phyloP scores from a whole-genome alignment of 2,113 vertebrate species.

The Rhea pennata region DNA sequence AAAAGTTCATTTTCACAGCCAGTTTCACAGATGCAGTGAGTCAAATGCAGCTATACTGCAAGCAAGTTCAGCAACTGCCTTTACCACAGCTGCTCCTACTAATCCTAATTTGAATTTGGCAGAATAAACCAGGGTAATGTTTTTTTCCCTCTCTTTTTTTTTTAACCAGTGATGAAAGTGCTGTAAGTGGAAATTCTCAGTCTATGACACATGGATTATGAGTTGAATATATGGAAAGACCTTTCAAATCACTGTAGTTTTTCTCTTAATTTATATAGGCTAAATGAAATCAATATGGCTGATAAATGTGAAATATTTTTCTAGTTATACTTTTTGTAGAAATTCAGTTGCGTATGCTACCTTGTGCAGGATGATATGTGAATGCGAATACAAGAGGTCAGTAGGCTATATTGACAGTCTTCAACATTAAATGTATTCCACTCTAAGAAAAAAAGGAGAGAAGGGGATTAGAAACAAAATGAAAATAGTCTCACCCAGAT shows the following conservation, averaged over 20 bases:
- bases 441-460: not conserved
- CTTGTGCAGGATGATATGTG: accelerated
- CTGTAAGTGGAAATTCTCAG: not conserved
- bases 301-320: not conserved
- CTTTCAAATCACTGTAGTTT: not conserved
- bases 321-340: not conserved
- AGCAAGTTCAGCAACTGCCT: not conserved
- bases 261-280: not conserved
- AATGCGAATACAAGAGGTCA: not conserved
- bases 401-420: not conserved
- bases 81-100: not conserved
- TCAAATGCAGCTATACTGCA: not conserved
- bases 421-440: not conserved
- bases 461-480: not conserved
- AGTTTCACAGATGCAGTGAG: not conserved
- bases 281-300: not conserved
- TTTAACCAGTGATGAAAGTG: not conserved
- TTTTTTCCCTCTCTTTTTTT: not conserved
- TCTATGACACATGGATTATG: not conserved
- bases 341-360: not conserved
- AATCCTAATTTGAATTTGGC: not conserved
- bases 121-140: not conserved
- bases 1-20: not conserved
- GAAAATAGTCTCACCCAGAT: not conserved
- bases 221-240: not conserved